Percentiles rank a stretch among this genome's conserved stretches.
Evolutionary conservation across 2,113 vertebrate genomes (phyloP).

Genomic region (Tachuris rubrigastra): DNA sequence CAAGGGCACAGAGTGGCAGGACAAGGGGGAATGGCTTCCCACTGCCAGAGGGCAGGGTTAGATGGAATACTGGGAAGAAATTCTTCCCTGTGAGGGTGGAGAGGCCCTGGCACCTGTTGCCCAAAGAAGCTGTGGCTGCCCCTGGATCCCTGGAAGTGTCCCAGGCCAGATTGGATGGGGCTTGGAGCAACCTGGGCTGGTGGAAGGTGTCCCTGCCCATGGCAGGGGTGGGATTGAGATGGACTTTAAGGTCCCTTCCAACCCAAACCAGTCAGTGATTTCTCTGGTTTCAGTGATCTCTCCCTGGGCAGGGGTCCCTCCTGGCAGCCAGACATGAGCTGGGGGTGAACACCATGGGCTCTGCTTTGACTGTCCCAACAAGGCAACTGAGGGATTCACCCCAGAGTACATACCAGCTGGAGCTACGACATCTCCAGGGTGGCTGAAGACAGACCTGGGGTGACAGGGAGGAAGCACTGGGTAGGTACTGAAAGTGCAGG

Average conservation of each 20-base stretch:
- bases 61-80: neutral
- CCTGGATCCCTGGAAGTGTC: neutral
- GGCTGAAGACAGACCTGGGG: neutral
- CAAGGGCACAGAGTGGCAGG: neutral
- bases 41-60: neutral
- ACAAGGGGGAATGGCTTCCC: neutral
- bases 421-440: neutral
- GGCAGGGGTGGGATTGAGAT: neutral
- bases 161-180: neutral
- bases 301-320: neutral
- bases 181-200: neutral
- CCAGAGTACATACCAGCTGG: neutral
- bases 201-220: neutral
- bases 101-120: neutral
- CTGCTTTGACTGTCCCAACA: neutral
- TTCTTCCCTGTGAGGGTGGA: neutral
- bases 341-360: neutral
- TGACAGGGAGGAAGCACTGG: neutral
- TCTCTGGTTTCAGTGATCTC: neutral
- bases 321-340: fast-evolving
- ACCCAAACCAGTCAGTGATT: neutral
- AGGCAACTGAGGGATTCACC: neutral
- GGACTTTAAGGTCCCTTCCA: neutral
- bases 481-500: neutral
- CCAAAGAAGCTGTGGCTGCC: neutral